Base-by-base conservation (phyloP, 1,140 invertebrate species). In the Aculops lycopersici region DNA sequence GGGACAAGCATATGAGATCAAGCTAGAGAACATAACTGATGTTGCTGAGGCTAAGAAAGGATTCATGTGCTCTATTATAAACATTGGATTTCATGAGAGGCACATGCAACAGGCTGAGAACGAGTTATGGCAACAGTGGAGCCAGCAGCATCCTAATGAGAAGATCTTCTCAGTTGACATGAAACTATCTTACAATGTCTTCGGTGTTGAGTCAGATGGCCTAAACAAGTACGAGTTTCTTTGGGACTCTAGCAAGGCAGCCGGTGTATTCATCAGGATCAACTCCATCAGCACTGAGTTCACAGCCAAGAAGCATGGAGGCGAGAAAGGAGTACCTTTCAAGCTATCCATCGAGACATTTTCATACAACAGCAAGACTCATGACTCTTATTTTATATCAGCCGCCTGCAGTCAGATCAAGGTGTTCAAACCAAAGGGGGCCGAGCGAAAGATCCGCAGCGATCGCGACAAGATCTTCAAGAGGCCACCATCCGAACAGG, bases 221-320 rank as follows among this genome's bases (percentile, higher is more conserved):
- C 59, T 80, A 20, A 90, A 92, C 57, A 66, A 69, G 8, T 66
- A 78, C 16, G 74, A 83, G 51, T 80, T 92, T 48, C 69, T 72
- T 46, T 94, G 84, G 84, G 83, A 92, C 60, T 81, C 83, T 1
- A 75, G 77, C 2, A 90, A 90, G 53, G 83, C 90, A 62, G 77
- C 83, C 46, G 81, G 81, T 17, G 72, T 81, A 43, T 84, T 81
- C 51, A 17, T 51, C 37, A 42, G 60, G 73, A 72, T 92, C 2
- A 84, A 94, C 57, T 90, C 81, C 54, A 92, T 92, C 43, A 88
- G 80, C 45, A 92, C 86, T 2, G 86, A 92, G 59, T 94, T 94
- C 54, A 92, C 86, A 1, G 78, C 81, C 1, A 90, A 90, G 53
- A 92, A 92, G 55, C 86, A 94, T 58, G 86, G 86, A 19, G 84